Percentiles rank a stretch among this genome's conserved stretches.
Evolutionary conservation across 2,113 vertebrate genomes (phyloP).

Genomic region (Pangasianodon gigas): DNA sequence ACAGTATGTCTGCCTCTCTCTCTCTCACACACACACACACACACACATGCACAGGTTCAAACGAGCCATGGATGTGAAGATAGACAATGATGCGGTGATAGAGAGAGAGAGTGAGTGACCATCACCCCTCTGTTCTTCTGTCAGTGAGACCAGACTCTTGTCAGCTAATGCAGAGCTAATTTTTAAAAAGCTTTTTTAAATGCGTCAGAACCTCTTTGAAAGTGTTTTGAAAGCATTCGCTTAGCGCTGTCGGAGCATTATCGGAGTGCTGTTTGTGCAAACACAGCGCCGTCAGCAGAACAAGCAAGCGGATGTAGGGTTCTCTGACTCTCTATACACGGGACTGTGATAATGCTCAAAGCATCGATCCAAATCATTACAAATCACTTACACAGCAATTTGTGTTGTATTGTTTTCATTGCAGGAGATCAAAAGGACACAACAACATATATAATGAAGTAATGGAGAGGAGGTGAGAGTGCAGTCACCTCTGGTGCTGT

Average conservation of each 20-base stretch:
- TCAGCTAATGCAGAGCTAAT: conserved; percentile 22
- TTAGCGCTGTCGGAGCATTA: background rate
- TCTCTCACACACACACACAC: background rate
- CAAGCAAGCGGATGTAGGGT: background rate
- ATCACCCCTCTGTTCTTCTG: background rate
- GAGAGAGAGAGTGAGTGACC: background rate
- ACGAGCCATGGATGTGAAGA: background rate
- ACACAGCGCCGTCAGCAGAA: conserved; percentile 26
- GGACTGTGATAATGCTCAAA: background rate
- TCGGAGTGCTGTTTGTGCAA: conserved; percentile 28
- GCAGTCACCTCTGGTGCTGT: background rate
- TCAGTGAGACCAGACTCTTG: conserved; percentile 1
- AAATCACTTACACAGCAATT: background rate
- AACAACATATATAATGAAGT: background rate
- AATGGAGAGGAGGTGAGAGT: background rate
- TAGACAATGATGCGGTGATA: background rate
- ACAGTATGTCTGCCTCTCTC: conserved; percentile 10
- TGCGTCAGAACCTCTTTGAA: background rate
- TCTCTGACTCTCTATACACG: background rate
- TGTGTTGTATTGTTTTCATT: background rate
- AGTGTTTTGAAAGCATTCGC: background rate
- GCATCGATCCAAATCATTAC: conserved; percentile 12
- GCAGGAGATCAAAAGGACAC: background rate
- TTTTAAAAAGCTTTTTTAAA: conserved; percentile 35
- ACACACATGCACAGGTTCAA: conserved; percentile 1